phyloP scores from a whole-genome alignment of 2,113 vertebrate species.

The Petromus typicus region DNA sequence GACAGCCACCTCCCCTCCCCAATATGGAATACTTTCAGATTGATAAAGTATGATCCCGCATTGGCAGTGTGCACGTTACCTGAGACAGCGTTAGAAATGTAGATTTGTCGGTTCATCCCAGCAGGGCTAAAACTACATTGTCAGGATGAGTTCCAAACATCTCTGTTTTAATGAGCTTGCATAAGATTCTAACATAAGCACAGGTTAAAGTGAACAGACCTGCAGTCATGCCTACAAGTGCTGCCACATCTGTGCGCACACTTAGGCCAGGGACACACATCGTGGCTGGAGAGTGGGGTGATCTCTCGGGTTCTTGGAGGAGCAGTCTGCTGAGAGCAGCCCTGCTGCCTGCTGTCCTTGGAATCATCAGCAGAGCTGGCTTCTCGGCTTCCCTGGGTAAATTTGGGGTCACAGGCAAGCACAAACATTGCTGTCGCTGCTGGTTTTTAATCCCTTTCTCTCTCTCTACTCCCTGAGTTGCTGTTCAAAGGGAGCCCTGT shows the following conservation, averaged over 20 bases:
- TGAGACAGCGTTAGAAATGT: neutral
- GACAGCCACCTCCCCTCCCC: neutral
- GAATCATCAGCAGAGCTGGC: neutral
- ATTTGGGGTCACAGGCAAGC: neutral
- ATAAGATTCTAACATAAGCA: neutral
- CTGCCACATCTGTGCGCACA: fast-evolving
- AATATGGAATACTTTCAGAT: neutral
- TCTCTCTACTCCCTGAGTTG: neutral
- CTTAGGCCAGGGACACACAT: neutral
- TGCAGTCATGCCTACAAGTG: neutral
- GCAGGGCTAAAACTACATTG: neutral
- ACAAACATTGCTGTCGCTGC: neutral
- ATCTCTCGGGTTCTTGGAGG: neutral
- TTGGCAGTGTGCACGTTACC: neutral
- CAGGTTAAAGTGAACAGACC: neutral
- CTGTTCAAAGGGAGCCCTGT: too few relatives aligned
- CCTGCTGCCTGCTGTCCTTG: neutral
- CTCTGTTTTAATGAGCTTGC: neutral
- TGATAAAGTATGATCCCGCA: neutral
- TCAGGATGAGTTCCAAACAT: too few relatives aligned
- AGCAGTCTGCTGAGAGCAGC: neutral
- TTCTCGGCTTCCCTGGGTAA: neutral
- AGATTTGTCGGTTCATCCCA: neutral
- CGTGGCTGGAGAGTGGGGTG: neutral
- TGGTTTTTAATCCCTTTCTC: too few relatives aligned